Conservation (phyloP, 1,140 invertebrate species). For the Sarcophaga bullata region DNA sequence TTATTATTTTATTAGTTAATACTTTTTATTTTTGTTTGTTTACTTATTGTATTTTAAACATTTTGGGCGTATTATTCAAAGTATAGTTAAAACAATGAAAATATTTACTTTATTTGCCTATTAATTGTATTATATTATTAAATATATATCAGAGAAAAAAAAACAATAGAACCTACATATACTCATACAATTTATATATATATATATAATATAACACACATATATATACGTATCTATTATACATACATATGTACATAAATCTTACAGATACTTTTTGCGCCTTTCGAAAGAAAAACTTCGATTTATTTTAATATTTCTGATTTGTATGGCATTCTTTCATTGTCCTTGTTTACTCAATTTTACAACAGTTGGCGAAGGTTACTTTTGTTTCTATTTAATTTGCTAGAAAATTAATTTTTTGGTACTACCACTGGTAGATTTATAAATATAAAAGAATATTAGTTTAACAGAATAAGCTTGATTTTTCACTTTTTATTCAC, state of each 20-base stretch:
- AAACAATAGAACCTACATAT: neutral
- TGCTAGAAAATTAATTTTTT: neutral
- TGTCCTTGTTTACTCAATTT: neutral
- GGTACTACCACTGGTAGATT: neutral
- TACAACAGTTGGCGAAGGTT: neutral
- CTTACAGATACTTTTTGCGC: neutral
- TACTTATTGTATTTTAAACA: neutral
- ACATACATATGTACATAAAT: neutral
- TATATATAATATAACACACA: neutral
- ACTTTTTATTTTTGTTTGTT: neutral
- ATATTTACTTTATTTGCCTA: neutral
- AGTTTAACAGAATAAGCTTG: no score
- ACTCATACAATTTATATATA: neutral
- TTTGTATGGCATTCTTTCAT: constrained; percentile 4
- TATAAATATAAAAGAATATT: no score
- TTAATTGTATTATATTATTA: neutral
- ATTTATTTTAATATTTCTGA: neutral
- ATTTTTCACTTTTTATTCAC: neutral
- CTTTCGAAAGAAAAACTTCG: neutral
- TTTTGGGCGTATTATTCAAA: neutral
- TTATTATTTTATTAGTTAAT: neutral
- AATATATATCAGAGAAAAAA: neutral
- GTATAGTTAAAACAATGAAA: neutral
- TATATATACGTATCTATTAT: neutral
- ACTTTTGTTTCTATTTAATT: neutral